A percentile compares a stretch with the other conserved stretches of the same genome.
Evolutionary conservation across 2,888 invertebrate genomes (phyloP).

Genomic region (Campoplex nolae): DNA sequence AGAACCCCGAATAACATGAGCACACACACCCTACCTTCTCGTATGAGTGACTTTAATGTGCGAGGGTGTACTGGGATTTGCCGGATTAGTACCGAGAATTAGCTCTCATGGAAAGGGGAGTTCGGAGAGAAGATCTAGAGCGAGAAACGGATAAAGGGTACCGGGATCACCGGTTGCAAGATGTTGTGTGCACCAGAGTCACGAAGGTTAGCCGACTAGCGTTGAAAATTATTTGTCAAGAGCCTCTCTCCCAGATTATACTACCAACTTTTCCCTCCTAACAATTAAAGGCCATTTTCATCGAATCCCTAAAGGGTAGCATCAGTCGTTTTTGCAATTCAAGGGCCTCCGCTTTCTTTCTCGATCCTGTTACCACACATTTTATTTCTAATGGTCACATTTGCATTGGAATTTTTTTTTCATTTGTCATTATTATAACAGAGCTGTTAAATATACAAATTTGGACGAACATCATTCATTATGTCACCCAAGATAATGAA

Average conservation of each 20-base stretch:
- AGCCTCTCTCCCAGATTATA: slow-evolving; percentile 50
- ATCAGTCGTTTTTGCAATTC: slow-evolving; percentile 7
- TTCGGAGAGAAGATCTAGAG: slow-evolving; percentile 25
- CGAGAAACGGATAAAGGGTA: slow-evolving; percentile 54
- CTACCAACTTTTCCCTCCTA: slow-evolving; percentile 15
- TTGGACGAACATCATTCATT: neutral
- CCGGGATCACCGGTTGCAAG: slow-evolving; percentile 34
- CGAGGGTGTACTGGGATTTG: slow-evolving; percentile 79
- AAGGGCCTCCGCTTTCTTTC: neutral
- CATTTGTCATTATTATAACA: no score
- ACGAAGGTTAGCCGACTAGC: slow-evolving; percentile 50
- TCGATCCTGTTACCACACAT: slow-evolving; percentile 2
- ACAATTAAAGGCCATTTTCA: slow-evolving; percentile 38
- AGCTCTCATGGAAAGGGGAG: slow-evolving; percentile 72
- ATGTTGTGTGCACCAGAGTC: slow-evolving; percentile 73
- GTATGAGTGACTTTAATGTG: slow-evolving; percentile 78
- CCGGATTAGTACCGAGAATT: slow-evolving; percentile 80
- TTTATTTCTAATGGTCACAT: neutral
- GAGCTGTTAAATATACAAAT: neutral
- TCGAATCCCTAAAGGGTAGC: slow-evolving; percentile 13
- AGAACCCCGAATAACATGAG: slow-evolving; percentile 17
- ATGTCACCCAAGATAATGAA: neutral
- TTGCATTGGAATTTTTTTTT: neutral
- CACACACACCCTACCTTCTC: slow-evolving; percentile 57
- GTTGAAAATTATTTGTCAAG: slow-evolving; percentile 66